Evolutionary conservation across 2,888 invertebrate species (phyloP).

Genomic region (Parnassius smintheus): DNA sequence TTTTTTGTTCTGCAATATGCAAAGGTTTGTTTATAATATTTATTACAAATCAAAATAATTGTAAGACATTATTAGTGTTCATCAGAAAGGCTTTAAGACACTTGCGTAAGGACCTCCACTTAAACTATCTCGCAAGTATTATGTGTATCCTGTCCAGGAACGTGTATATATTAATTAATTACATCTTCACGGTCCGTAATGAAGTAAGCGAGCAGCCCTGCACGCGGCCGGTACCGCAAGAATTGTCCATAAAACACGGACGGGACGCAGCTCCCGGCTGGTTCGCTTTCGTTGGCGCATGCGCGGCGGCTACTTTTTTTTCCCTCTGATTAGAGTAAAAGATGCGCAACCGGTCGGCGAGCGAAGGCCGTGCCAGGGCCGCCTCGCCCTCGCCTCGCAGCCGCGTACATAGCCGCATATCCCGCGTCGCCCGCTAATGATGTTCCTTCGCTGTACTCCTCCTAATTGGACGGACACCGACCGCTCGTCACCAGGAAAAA

Average conservation of each 20-base stretch:
- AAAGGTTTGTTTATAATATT: too few species aligned
- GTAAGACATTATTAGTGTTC: too few species aligned
- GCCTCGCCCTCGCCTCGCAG: constrained; percentile 30
- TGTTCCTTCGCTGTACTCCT: constrained; percentile 66
- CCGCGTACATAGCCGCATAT: constrained; percentile 33
- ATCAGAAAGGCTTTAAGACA: too few species aligned
- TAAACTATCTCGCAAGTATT: neutral
- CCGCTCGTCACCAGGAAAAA: constrained; percentile 62
- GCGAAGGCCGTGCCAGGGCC: constrained; percentile 71
- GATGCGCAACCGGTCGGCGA: constrained; percentile 75
- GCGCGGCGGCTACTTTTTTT: constrained; percentile 61
- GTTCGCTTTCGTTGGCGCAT: constrained; percentile 73
- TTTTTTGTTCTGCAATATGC: constrained; percentile 9
- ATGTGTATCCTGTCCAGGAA: neutral
- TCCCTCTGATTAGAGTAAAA: constrained; percentile 74
- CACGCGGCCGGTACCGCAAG: constrained; percentile 56
- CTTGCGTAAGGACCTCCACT: neutral
- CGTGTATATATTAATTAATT: constrained; percentile 1
- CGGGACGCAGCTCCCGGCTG: constrained; percentile 61
- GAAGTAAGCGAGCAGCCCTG: neutral
- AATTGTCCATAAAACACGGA: constrained; percentile 69
- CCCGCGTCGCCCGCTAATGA: constrained; percentile 65
- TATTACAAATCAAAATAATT: too few species aligned
- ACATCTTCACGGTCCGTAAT: constrained; percentile 6
- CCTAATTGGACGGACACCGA: constrained; percentile 73